phyloP scores from a whole-genome alignment of 1,140 invertebrate genomes.

The Philopotamus ludificatus region DNA sequence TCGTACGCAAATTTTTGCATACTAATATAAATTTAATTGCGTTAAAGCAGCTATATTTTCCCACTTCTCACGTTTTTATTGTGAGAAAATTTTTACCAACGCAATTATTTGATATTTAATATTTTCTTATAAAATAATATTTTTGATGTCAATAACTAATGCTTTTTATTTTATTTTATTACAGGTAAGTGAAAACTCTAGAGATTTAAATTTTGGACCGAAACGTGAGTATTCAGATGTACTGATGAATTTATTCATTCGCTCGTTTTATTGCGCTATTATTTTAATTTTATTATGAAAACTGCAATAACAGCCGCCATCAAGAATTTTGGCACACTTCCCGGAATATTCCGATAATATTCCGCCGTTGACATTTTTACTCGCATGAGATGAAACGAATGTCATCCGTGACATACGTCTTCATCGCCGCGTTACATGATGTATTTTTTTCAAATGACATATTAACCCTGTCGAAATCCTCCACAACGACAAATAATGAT shows the following conservation, averaged over 20 bases:
- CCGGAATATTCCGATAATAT: slow-evolving; percentile 11
- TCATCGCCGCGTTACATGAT: slow-evolving; percentile 1
- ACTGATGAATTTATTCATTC: no score
- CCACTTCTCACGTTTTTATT: background rate
- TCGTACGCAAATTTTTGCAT: background rate
- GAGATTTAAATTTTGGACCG: no score
- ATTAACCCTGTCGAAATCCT: slow-evolving; percentile 2
- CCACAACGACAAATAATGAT: no score
- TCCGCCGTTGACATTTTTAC: slow-evolving; percentile 16
- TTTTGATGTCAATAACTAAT: no score
- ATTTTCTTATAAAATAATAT: background rate
- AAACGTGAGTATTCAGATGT: no score
- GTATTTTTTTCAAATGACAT: background rate
- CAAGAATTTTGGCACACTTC: slow-evolving; percentile 6
- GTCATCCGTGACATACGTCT: background rate
- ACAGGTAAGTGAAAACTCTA: no score
- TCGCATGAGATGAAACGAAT: slow-evolving; percentile 7
- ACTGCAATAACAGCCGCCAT: slow-evolving; percentile 17
- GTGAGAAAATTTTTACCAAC: no score
- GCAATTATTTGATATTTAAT: no score
- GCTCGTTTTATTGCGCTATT: background rate
- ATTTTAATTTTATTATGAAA: slow-evolving; percentile 1
- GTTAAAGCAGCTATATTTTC: background rate
- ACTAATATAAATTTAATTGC: background rate
- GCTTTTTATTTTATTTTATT: no score